Evolutionary conservation across 2,113 vertebrate species (phyloP), one percentile per base, ranked within the genome.

Genomic region (Indri indri): DNA sequence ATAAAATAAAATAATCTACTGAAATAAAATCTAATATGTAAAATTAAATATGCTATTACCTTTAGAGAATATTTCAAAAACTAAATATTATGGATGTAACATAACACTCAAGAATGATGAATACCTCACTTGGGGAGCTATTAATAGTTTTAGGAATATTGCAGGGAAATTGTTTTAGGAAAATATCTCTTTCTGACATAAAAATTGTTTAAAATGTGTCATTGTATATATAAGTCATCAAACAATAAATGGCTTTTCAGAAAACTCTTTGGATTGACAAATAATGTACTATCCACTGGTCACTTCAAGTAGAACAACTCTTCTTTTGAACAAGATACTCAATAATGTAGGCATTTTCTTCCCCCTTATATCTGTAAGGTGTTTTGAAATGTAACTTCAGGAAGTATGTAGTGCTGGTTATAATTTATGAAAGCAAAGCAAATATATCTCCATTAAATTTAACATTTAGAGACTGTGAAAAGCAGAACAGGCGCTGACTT

Each of bases 401-500:
- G 54, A 92, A 97, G 82, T 95, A 97, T 97, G 96, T 97, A 68
- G 47, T 86, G 87, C 88, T 96, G 90, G 92, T 70, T 47, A 71
- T 92, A 81, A 95, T 94, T 90, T 37, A 83, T 30, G 25, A 63
- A 30, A 63, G 18, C 80, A 94, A 80, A 81, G 2, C 89, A 68
- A 70, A 73, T 76, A 14, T 91, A 91, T 91, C 88, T 74, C 74
- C 91, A 91, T 83, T 97, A 97, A 94, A 97, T 95, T 97, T 93
- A 98, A 97, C 42, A 95, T 98, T 98, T 32, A 97, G 94, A 86
- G 77, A 92, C 88, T 95, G 79, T 96, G 59, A 96, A 97, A 97
- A 97, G 84, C 92, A 92, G 92, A 90, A 2, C 85, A 91, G 94
- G 77, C 82, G 95, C 63, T 95, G 93, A 96, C 77, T 42, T 90